Evolutionary conservation across 2,113 vertebrate genomes (phyloP), one percentile per base, ranked within the genome.

Genomic region (Podilymbus podiceps): DNA sequence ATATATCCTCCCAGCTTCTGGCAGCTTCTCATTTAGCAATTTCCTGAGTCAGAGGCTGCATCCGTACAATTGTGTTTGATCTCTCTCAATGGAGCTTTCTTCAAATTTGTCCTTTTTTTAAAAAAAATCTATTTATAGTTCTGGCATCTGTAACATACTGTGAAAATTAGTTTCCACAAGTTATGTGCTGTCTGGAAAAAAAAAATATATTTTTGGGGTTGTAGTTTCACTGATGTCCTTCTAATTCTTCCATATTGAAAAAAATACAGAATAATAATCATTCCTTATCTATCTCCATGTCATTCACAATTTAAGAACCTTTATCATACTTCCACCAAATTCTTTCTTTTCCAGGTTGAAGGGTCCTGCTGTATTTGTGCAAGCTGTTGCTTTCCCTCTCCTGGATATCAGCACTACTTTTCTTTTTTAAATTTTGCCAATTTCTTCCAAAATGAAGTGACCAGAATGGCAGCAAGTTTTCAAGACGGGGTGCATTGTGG

Each of bases 11-110:
- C 69, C 13, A 2, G 83, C 56, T 94, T 78, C 87, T 92, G 95
- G 94, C 93, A 97, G 95, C 52, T 78, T 87, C 64, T 96, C 80
- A 89, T 91, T 95, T 89, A 92, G 94, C 80, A 75, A 92, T 95
- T 96, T 97, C 94, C 96, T 95, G 93, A 94, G 89, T 95, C 73
- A 63, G 40, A 95, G 81, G 60, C 93, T 89, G 89, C 80, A 96
- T 95, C 91, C 44, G n/a, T 85, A 81, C 86, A 72, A 78, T 47
- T 64, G 68, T 22, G 60, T 95, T 95, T 95, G 91, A 95, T 96
- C 73, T 96, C 56, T 11, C 60, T 95, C 95, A 97, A 92, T 94
- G 73, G 76, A 91, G 67, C 93, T 87, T 95, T 97, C 89, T 95
- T 92, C 53, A 87, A 81, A 87, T 85, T 78, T 72, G 5, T 67